Percentiles rank a stretch among this genome's conserved stretches.
These are phyloP conservation scores for Asbolus verrucosus DNA, from an alignment of 1,140 invertebrate genomes.

Conservation along the genomic window DNA sequence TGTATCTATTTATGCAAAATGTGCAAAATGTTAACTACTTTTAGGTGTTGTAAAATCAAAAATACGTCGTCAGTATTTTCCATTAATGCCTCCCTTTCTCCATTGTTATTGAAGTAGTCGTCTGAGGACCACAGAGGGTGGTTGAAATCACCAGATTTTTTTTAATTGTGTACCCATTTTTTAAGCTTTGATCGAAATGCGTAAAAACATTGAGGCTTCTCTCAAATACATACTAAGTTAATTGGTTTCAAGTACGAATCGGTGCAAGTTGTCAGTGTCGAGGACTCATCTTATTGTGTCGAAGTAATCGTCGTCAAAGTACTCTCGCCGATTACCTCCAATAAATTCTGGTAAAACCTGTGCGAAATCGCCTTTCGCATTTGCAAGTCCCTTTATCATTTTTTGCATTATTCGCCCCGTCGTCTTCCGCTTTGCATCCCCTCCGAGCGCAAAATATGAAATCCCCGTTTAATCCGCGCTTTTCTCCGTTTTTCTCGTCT, in stretches of 20 bases:
- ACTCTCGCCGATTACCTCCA: conserved; percentile 15
- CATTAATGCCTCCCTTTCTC: no score
- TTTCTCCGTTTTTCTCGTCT: neutral
- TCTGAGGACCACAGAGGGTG: no score
- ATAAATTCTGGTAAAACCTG: conserved; percentile 12
- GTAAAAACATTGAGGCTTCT: no score
- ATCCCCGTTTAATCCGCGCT: conserved; percentile 51
- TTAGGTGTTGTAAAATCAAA: no score
- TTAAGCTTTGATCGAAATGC: no score
- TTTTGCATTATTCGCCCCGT: conserved; percentile 7
- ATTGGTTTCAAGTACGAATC: neutral
- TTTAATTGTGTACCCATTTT: no score
- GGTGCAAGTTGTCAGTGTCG: conserved; percentile 1
- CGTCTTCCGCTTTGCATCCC: conserved; percentile 18
- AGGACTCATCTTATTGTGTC: neutral
- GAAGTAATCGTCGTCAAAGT: neutral
- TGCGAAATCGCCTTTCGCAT: conserved; percentile 8
- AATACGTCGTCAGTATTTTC: no score
- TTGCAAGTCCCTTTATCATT: conserved; percentile 23
- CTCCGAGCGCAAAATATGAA: conserved; percentile 53
- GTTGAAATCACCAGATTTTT: no score
- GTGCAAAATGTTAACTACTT: no score
- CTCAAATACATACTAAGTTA: no score
- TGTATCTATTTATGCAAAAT: no score
- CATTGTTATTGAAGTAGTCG: no score